Base-by-base conservation (phyloP, 2,797 vertebrate genomes). In the Gymnodraco acuticeps region DNA sequence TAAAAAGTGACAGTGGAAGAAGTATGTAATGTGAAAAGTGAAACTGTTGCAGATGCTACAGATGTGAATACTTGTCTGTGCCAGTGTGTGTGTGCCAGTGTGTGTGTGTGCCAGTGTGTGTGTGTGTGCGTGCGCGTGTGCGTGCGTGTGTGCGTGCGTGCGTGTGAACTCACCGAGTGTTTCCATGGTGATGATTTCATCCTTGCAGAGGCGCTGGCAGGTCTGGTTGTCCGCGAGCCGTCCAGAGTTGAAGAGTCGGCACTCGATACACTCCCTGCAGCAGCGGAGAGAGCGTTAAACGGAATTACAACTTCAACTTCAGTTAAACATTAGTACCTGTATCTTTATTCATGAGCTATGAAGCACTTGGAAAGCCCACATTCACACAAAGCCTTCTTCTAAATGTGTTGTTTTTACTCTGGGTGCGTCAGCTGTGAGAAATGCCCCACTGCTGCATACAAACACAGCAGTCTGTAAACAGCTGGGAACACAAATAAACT, bases 191-290 rank as follows among this genome's bases (percentile, higher is more conserved):
- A 97, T 88, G 89, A 98, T 96, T 86, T 99, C 89, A 92, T 94
- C 94, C 91, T 92, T 95, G 83, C 95, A 95, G 77, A 95, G 92
- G 3, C 94, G 94, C 77, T 97, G 97, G 88, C 98, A 99, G 65
- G 98, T 98, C 87, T 97, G 95, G 94, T 99, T 99, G 94, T 98
- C 96, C 43, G 96, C 95, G 15, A 96, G 93, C 61, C 92, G 95
- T 45, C 96, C 96, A 0, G 95, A 95, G 93, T 96, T 96, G 92
- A 97, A 97, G 51, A 99, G 94, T 48, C 95, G 92, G 88, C 98
- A 99, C 79, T 99, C 98, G 0, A 99, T 97, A 41, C 98, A 99
- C 45, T 99, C 97, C 93, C 98, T 99, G 88, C 54, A 86, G 43
- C 59, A 58, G 72, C 72, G 68, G 0, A 47, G 50, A 63, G 13